Evolutionary conservation across 2,113 vertebrate genomes (phyloP).

Genomic region (Aptenodytes patagonicus): DNA sequence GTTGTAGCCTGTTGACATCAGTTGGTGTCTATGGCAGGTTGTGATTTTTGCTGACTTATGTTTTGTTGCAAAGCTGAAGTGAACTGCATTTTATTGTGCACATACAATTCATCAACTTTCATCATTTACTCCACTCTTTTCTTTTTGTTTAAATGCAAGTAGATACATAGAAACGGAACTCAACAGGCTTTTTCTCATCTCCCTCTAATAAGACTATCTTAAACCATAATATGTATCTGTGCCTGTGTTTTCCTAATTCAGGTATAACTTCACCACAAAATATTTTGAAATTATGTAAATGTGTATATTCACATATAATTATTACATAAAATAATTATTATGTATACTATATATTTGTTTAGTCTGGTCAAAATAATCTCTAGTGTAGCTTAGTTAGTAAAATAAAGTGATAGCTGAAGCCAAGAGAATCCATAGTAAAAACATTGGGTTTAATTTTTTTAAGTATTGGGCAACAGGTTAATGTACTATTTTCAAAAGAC

Average conservation of each 20-base stretch:
- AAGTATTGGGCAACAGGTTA: not conserved
- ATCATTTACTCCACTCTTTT: not conserved
- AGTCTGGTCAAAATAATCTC: not conserved
- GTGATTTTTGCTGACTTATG: not conserved
- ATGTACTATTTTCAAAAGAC: not conserved
- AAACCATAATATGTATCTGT: not conserved
- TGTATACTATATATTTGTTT: not conserved
- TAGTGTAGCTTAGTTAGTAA: not conserved
- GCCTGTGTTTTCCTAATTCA: not conserved
- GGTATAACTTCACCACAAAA: not conserved
- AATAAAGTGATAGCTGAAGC: not conserved
- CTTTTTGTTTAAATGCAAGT: not conserved
- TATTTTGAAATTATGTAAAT: not conserved
- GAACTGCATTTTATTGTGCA: not conserved
- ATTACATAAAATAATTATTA: not conserved
- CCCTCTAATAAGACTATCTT: not conserved
- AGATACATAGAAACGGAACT: not conserved
- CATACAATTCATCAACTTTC: not conserved
- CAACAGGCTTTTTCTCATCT: not conserved
- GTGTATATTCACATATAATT: not conserved
- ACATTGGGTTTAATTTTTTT: not conserved
- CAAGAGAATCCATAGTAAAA: not conserved
- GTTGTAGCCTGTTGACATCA: not conserved
- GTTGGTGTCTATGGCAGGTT: rapidly evolving
- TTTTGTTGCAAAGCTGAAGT: not conserved